A percentile compares a stretch with the other conserved stretches of the same genome.
phyloP scores from a whole-genome alignment of 2,113 vertebrate species.

The Nerophis ophidion region DNA sequence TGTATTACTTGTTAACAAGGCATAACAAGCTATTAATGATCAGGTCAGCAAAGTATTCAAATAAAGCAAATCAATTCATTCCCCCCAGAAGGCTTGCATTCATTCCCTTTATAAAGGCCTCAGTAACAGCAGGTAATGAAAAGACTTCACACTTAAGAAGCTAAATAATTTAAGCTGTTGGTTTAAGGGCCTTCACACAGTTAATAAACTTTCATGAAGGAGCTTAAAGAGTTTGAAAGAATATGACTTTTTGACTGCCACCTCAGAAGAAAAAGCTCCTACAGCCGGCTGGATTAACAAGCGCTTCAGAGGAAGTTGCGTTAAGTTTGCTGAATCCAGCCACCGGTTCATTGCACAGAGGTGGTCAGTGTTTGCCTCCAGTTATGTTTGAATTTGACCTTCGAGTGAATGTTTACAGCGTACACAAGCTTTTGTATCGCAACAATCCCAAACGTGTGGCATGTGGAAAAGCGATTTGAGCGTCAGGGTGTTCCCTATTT shows the following conservation, averaged over 20 bases:
- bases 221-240: slow-evolving; percentile 40
- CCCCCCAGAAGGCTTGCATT: slow-evolving; percentile 40
- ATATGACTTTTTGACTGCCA: slow-evolving; percentile 46
- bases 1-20: slow-evolving; percentile 10
- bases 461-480: slow-evolving; percentile 5
- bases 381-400: slow-evolving; percentile 23
- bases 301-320: slow-evolving; percentile 41
- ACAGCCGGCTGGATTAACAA: slow-evolving; percentile 45
- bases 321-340: slow-evolving; percentile 16
- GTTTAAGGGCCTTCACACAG: slow-evolving; percentile 25
- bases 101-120: slow-evolving; percentile 28
- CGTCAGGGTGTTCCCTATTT: neutral
- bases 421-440: slow-evolving; percentile 22
- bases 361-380: slow-evolving; percentile 37
- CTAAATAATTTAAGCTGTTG: slow-evolving; percentile 18
- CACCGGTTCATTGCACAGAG: slow-evolving; percentile 33
- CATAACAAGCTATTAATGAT: slow-evolving; percentile 12
- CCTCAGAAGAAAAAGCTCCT: slow-evolving; percentile 47
- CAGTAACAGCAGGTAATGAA: slow-evolving; percentile 35
- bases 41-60: slow-evolving; percentile 1
- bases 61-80: slow-evolving; percentile 33
- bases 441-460: slow-evolving; percentile 1
- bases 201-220: slow-evolving; percentile 54
- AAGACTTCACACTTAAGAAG: slow-evolving; percentile 36
- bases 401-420: slow-evolving; percentile 33